These are phyloP conservation scores for Neuroterus valhalla DNA, from an alignment of 1,140 invertebrate species.

Conservation along the genomic window DNA sequence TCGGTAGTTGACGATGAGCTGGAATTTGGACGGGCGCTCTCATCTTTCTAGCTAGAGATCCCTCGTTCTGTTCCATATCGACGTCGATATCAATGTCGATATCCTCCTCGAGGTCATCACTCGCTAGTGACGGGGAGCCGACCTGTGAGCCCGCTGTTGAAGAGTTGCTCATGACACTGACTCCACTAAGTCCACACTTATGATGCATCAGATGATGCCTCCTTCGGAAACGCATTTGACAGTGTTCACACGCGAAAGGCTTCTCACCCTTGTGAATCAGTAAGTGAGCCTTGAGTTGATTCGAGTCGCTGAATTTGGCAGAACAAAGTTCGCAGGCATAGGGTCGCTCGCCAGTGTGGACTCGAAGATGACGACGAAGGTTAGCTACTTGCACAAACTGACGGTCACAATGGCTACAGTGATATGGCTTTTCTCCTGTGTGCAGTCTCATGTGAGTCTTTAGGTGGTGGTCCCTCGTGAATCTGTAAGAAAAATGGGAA, in stretches of 20 bases:
- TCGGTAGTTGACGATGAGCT: constrained; percentile 55
- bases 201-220: constrained; percentile 91
- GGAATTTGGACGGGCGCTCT: constrained; percentile 60
- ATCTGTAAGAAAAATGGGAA: constrained; percentile 71
- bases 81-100: constrained; percentile 58
- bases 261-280: constrained; percentile 93
- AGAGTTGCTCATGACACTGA: constrained; percentile 40
- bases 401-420: constrained; percentile 92
- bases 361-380: constrained; percentile 91
- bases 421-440: constrained; percentile 95
- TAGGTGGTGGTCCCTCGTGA: constrained; percentile 96
- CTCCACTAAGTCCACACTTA: constrained; percentile 79
- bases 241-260: constrained; percentile 87
- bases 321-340: constrained; percentile 94
- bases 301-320: constrained; percentile 93
- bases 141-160: constrained; percentile 47
- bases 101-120: constrained; percentile 67
- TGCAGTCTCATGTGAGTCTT: constrained; percentile 95
- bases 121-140: constrained; percentile 64
- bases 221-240: constrained; percentile 85
- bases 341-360: constrained; percentile 96
- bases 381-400: constrained; percentile 97
- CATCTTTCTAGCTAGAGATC: constrained; percentile 44
- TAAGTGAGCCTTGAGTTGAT: constrained; percentile 93
- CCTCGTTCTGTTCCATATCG: constrained; percentile 52